Evolutionary conservation across 2,888 invertebrate genomes (phyloP).

Genomic region (Leptopilina syphax): DNA sequence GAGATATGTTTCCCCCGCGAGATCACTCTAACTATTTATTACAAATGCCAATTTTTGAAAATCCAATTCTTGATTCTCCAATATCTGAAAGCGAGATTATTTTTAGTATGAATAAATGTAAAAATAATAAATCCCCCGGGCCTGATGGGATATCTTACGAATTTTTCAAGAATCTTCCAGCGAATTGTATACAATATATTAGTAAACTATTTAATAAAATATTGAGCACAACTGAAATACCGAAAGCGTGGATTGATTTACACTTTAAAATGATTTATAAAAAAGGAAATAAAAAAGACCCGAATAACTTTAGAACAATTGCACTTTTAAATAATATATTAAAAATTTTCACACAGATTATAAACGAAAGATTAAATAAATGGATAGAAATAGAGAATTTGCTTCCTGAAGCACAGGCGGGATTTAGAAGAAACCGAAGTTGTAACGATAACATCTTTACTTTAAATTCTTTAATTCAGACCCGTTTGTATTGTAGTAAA

Average conservation of each 20-base stretch:
- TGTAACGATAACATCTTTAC: background rate
- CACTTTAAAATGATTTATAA: conserved; percentile 1
- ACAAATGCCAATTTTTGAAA: background rate
- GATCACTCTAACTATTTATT: background rate
- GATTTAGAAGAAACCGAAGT: background rate
- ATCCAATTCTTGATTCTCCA: background rate
- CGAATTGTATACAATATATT: background rate
- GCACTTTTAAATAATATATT: background rate
- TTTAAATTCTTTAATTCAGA: background rate
- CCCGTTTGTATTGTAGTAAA: background rate
- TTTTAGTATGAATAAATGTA: background rate
- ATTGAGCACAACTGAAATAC: background rate
- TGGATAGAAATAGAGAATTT: background rate
- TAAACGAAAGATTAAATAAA: background rate
- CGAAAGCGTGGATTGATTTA: background rate
- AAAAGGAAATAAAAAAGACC: background rate
- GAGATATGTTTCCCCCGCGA: background rate
- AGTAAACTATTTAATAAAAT: background rate
- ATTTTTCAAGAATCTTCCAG: background rate
- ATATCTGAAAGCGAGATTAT: background rate
- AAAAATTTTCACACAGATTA: background rate
- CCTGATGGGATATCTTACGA: background rate
- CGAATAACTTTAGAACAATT: background rate
- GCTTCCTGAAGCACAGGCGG: background rate
- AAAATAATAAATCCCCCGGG: background rate